phyloP scores from a whole-genome alignment of 2,113 vertebrate genomes.

The Larimichthys polyactis region DNA sequence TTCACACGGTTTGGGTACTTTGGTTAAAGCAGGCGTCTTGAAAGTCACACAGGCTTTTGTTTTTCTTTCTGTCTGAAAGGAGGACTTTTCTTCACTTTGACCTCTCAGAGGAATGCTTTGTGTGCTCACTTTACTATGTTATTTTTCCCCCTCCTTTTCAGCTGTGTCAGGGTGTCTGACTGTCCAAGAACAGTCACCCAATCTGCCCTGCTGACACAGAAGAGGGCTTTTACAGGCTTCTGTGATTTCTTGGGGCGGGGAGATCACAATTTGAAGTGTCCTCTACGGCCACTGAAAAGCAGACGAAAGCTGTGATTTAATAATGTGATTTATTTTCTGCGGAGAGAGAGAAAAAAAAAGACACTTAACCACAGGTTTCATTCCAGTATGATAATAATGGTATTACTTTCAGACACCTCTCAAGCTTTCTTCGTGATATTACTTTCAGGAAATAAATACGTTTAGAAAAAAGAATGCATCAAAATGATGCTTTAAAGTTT shows the following conservation, averaged over 20 bases:
- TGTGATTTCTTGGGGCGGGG: slow-evolving; percentile 45
- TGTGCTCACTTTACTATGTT: slow-evolving; percentile 61
- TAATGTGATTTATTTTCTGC: slow-evolving; percentile 51
- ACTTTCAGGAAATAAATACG: background rate
- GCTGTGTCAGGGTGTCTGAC: slow-evolving; percentile 64
- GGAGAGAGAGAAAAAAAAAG: background rate
- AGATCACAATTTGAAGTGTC: slow-evolving; percentile 61
- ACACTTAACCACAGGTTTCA: slow-evolving; percentile 19
- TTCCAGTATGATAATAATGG: slow-evolving; percentile 6
- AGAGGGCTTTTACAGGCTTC: slow-evolving; percentile 65
- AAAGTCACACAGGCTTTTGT: slow-evolving; percentile 73
- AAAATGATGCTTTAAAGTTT: background rate
- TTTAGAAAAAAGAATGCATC: background rate
- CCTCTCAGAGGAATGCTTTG: slow-evolving; percentile 71
- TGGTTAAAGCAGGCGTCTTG: slow-evolving; percentile 61
- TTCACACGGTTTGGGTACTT: slow-evolving; percentile 64
- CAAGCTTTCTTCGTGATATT: too few species aligned
- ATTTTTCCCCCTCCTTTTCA: slow-evolving; percentile 37
- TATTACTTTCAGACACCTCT: background rate
- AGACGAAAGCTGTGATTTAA: slow-evolving; percentile 62
- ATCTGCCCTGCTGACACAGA: slow-evolving; percentile 62
- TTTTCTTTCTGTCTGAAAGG: slow-evolving; percentile 69
- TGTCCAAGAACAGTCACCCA: slow-evolving; percentile 67
- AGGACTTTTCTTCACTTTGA: slow-evolving; percentile 70
- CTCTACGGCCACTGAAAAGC: slow-evolving; percentile 24